phyloP scores from a whole-genome alignment of 2,113 vertebrate species.

The Campylorhamphus procurvoides region DNA sequence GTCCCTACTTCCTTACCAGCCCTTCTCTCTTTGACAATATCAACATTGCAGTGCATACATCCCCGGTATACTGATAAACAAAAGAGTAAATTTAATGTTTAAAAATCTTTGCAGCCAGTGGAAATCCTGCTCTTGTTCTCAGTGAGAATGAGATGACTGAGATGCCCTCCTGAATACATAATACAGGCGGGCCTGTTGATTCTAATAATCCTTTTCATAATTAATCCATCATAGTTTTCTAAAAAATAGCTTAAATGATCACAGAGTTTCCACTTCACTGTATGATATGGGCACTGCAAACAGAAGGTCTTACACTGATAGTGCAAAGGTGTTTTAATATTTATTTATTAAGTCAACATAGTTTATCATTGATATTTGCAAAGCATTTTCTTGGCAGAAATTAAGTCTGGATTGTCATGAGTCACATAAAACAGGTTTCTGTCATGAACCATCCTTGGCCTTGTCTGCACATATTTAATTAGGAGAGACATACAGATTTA shows the following conservation, averaged over 20 bases:
- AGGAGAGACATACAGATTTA: neutral
- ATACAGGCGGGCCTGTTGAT: neutral
- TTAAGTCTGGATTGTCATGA: neutral
- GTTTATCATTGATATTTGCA: neutral
- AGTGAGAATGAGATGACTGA: neutral
- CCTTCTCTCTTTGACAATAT: neutral
- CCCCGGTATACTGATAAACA: neutral
- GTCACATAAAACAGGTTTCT: neutral
- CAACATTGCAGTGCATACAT: neutral
- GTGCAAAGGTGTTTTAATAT: neutral
- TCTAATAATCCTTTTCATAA: neutral
- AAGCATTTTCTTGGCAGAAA: neutral
- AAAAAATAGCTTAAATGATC: neutral
- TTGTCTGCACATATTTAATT: neutral
- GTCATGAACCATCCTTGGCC: neutral
- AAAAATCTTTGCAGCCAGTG: neutral
- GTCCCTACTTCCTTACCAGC: neutral
- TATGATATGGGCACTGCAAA: neutral
- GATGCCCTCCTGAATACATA: neutral
- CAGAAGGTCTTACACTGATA: neutral
- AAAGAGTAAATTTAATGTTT: neutral
- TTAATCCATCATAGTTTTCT: neutral
- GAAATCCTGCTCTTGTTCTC: neutral
- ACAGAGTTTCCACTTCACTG: neutral
- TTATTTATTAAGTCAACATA: neutral